A percentile compares a stretch with the other conserved stretches of the same genome.
phyloP scores from a whole-genome alignment of 2,113 vertebrate species.

The Anguilla rostrata region DNA sequence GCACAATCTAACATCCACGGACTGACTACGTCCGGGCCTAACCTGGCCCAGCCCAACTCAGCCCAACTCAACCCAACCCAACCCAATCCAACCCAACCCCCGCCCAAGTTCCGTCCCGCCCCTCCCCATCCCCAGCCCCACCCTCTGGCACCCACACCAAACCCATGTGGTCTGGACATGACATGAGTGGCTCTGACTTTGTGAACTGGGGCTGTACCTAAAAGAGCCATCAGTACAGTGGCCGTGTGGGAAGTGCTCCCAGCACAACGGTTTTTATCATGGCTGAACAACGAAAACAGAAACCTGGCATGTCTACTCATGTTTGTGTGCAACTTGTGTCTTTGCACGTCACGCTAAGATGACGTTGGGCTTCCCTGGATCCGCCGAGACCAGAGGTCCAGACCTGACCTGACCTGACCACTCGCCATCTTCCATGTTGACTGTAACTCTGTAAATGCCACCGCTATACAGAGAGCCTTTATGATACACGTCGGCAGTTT shows the following conservation, averaged over 20 bases:
- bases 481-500: neutral
- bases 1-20: constrained; percentile 2
- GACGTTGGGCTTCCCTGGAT: neutral
- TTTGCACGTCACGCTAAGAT: neutral
- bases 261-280: neutral
- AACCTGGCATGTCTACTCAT: neutral
- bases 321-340: neutral
- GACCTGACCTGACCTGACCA: neutral
- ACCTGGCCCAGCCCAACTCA: constrained; percentile 4
- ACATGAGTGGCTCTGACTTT: constrained; percentile 10
- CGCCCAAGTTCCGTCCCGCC: neutral
- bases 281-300: neutral
- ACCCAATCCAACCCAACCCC: neutral
- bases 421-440: neutral
- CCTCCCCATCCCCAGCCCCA: neutral
- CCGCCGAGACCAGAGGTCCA: neutral
- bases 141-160: neutral
- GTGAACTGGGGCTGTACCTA: neutral
- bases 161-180: neutral
- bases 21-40: constrained; percentile 3
- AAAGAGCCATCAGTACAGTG: neutral
- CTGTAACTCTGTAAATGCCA: neutral
- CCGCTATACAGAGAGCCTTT: neutral
- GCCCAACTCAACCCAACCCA: constrained; percentile 14
- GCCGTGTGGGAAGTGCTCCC: too few relatives aligned